Evolutionary conservation across 2,113 vertebrate species (phyloP).

Genomic region (Agapornis roseicollis): DNA sequence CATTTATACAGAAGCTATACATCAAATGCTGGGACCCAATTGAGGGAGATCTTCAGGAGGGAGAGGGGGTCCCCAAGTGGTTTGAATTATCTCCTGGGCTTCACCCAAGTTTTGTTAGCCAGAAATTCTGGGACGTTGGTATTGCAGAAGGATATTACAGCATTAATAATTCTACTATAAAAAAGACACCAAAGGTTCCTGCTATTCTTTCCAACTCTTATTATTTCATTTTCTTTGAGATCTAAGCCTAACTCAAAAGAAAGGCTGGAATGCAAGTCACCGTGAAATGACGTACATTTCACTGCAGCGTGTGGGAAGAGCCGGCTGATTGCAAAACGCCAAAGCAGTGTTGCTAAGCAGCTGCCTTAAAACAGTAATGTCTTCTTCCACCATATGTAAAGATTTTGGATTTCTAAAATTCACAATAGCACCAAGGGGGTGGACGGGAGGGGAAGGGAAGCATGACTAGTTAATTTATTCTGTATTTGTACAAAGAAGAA

Average conservation of each 20-base stretch:
- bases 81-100: slow-evolving; percentile 57
- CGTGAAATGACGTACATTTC: slow-evolving; percentile 40
- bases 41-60: neutral
- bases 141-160: slow-evolving; percentile 55
- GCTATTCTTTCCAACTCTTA: slow-evolving; percentile 6
- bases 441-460: neutral
- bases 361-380: slow-evolving; percentile 33
- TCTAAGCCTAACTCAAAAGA: slow-evolving; percentile 28
- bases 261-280: slow-evolving; percentile 38
- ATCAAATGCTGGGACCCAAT: neutral
- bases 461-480: neutral
- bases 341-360: slow-evolving; percentile 62
- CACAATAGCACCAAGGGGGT: neutral
- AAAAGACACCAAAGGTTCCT: slow-evolving; percentile 38
- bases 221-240: slow-evolving; percentile 45
- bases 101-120: slow-evolving; percentile 28
- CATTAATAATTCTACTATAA: slow-evolving; percentile 52
- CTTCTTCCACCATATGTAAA: slow-evolving; percentile 24
- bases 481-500: neutral
- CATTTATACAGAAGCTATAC: neutral
- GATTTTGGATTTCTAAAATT: slow-evolving; percentile 1
- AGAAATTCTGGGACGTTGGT: slow-evolving; percentile 36
- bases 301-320: slow-evolving; percentile 51
- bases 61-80: neutral
- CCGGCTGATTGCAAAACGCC: slow-evolving; percentile 51